Evolutionary conservation across 2,797 vertebrate genomes (phyloP), one percentile per base, ranked within the genome.

Genomic region (Bovichtus variegatus): DNA sequence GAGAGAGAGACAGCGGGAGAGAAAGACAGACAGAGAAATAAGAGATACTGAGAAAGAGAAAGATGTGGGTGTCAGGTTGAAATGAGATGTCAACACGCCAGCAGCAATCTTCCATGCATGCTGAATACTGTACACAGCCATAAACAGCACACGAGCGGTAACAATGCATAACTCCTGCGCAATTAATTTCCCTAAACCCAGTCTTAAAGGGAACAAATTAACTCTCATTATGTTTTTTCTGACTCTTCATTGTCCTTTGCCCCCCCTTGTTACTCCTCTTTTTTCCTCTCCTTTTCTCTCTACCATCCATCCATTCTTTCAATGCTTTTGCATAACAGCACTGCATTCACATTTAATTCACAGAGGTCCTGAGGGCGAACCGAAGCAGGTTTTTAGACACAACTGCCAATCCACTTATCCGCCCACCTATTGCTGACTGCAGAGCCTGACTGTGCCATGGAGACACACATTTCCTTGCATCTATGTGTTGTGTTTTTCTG

Each of bases 321-420:
- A 74, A 27, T 47, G 74, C 62, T 72, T 90, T 87, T 87, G 86
- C 88, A 89, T 87, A 89, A 84, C 82, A 31, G 79, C 4, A 15
- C 68, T 85, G 71, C 84, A 81, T 94, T 93, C 92, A 90, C 85
- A 88, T 91, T 92, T 85, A 92, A 92, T 90, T 88, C 83, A 91
- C 86, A 91, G 69, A 90, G 92, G 90, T 91, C 91, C 91, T 87
- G 91, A 89, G 83, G 92, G 92, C 89, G 81, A 93, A 87, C 81
- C 74, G 59, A 84, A 90, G 91, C 90, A 91, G 90, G 91, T n/a
- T 92, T 95, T 94, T 90, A 89, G 88, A 92, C 87, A 87, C 85
- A 89, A 90, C 87, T 87, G 92, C 92, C 93, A 94, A 94, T 92
- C 90, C 89, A 94, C 89, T 93, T 90, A 91, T 91, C 92, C 93